Conservation (phyloP, 2,888 invertebrate species). For the Agriopis marginaria region DNA sequence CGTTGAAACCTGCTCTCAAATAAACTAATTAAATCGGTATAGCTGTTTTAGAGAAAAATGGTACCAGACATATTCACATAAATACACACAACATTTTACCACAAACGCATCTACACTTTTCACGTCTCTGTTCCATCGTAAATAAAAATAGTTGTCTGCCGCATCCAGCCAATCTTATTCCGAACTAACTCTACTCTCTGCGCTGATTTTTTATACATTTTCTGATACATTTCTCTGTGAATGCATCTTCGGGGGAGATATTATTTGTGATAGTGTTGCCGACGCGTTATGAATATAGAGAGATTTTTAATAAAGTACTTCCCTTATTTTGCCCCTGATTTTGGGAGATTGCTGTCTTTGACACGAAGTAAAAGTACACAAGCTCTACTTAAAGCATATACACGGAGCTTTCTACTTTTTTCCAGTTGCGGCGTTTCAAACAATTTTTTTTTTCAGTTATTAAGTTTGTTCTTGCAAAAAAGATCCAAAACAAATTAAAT, state of each 20-base stretch:
- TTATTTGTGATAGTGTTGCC: slow-evolving; percentile 83
- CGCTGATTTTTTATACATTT: slow-evolving; percentile 81
- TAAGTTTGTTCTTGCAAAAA: too few species aligned
- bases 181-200: slow-evolving; percentile 42
- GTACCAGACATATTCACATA: too few species aligned
- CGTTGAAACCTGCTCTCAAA: too few species aligned
- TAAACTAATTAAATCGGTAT: too few species aligned
- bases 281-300: slow-evolving; percentile 86
- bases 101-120: too few species aligned
- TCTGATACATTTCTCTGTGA: slow-evolving; percentile 85
- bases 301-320: slow-evolving; percentile 82
- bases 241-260: slow-evolving; percentile 84
- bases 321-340: slow-evolving; percentile 55
- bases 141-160: slow-evolving; percentile 24
- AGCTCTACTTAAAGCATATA: not conserved
- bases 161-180: slow-evolving; percentile 52
- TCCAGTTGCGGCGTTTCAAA: too few species aligned
- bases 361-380: not conserved
- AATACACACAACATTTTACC: too few species aligned
- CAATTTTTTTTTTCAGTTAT: too few species aligned
- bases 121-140: too few species aligned
- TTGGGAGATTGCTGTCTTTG: slow-evolving; percentile 16
- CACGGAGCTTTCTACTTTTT: not conserved
- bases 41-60: too few species aligned
- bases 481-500: too few species aligned